A percentile compares a stretch with the other conserved stretches of the same genome.
Conservation (phyloP, 2,797 vertebrate genomes). For the Acipenser oxyrinchus region DNA sequence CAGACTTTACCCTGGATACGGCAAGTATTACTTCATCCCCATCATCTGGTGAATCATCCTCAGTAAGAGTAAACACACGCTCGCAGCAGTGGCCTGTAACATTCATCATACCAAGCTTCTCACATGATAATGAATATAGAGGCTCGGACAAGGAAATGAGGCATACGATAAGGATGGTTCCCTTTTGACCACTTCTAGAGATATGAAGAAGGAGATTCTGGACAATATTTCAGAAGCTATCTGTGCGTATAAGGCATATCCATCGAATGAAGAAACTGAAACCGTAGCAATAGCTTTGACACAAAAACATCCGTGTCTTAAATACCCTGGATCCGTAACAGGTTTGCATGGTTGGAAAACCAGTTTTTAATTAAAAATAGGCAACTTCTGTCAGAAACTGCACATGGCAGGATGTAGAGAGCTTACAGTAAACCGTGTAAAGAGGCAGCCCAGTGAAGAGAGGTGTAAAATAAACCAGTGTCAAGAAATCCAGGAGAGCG, state of each 20-base stretch:
- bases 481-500: slow-evolving; percentile 14
- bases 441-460: slow-evolving; percentile 11
- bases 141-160: not conserved
- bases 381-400: slow-evolving; percentile 18
- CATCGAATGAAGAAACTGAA: not conserved
- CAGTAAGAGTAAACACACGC: no score
- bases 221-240: slow-evolving; percentile 6
- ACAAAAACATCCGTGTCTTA: no score
- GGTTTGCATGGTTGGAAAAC: slow-evolving; percentile 18
- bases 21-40: not conserved
- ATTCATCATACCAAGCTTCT: slow-evolving; percentile 9
- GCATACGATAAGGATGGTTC: not conserved
- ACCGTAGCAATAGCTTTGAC: no score
- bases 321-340: no score
- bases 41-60: no score
- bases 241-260: slow-evolving; percentile 1
- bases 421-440: slow-evolving; percentile 18
- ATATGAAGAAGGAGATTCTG: slow-evolving; percentile 1
- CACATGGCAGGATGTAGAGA: slow-evolving; percentile 12
- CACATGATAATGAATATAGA: slow-evolving; percentile 3
- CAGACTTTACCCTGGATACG: not conserved
- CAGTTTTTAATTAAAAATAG: slow-evolving; percentile 19
- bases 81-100: not conserved
- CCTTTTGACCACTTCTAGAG: not conserved
- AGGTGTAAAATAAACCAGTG: slow-evolving; percentile 17